phyloP scores from a whole-genome alignment of 2,888 invertebrate species.

The Taphrorychus bicolor region DNA sequence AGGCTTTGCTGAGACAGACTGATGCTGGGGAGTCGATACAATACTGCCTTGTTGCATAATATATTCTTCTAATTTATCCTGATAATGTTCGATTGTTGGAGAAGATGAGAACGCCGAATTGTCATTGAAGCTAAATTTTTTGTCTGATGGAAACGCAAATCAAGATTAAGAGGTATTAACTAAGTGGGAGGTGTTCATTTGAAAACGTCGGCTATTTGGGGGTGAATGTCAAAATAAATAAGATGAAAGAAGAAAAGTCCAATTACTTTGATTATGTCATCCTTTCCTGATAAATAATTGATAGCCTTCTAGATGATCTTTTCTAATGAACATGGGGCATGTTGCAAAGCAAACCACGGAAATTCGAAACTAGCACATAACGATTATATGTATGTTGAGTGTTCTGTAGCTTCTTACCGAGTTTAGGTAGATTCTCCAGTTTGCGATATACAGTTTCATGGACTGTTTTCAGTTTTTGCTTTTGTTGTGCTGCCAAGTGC shows the following conservation, averaged over 20 bases:
- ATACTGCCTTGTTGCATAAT: background rate
- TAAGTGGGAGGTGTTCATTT: no score
- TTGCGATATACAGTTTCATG: slow-evolving; percentile 56
- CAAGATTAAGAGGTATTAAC: no score
- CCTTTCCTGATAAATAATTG: no score
- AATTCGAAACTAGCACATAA: background rate
- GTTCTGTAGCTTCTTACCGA: slow-evolving; percentile 31
- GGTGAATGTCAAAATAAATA: no score
- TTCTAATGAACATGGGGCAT: no score
- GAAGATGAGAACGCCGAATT: slow-evolving; percentile 18
- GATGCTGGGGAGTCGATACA: background rate
- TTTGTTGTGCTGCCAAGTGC: slow-evolving; percentile 56
- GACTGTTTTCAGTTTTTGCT: slow-evolving; percentile 56
- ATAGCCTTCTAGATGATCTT: no score
- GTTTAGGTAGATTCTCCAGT: slow-evolving; percentile 44
- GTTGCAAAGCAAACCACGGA: no score
- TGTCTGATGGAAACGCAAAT: background rate
- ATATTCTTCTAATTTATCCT: slow-evolving; percentile 4
- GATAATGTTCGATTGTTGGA: slow-evolving; percentile 26
- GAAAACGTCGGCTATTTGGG: no score
- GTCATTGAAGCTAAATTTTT: background rate
- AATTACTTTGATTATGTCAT: no score
- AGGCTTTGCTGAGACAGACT: background rate
- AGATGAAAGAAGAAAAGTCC: no score
- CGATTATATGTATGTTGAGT: background rate